Evolutionary conservation across 2,797 vertebrate species (phyloP), one percentile per base, ranked within the genome.

Genomic region (Chelon labrosus): DNA sequence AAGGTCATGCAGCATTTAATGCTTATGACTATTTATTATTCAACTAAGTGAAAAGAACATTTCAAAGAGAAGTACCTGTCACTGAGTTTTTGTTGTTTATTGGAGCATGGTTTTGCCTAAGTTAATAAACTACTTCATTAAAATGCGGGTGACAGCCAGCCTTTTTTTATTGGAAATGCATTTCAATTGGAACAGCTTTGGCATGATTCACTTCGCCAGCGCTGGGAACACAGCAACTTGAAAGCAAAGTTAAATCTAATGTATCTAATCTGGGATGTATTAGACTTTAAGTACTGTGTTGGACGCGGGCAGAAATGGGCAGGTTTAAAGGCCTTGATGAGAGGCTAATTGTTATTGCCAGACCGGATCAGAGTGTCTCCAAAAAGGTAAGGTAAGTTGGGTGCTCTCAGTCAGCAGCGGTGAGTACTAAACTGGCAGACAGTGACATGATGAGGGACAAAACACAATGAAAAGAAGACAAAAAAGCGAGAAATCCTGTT

Each of bases 181-280:
- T 58, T 16, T 0, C 44, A 52, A 63, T 70, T 35, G 66, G 63
- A 79, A 68, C 54, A 53, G 65, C 22, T 75, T 54, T 51, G 59
- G 35, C 53, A 35, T 58, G 31, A 53, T 71, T 53, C 52, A 58
- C 49, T 71, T 16, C 31, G 49, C 39, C 39, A 41, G 38, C 49
- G 63, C 17, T 44, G 13, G 56, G 60, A 72, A n/a, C 31, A 39
- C 13, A 1, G 41, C 56, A 54, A 52, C 20, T 41, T 12, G 31
- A 50, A 31, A 64, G 58, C 31, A 35, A 35, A 35, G 31, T 35
- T 35, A 35, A 35, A 35, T 35, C 31, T 35, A 35, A 35, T 35
- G 31, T 35, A 35, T 35, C 31, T 35, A 35, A 35, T 41, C 39
- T 41, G 39, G 12, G 39, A 11, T 41, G 39, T 41, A 41, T 41